Conservation (phyloP, 2,797 vertebrate species). For the Takifugu rubripes region DNA sequence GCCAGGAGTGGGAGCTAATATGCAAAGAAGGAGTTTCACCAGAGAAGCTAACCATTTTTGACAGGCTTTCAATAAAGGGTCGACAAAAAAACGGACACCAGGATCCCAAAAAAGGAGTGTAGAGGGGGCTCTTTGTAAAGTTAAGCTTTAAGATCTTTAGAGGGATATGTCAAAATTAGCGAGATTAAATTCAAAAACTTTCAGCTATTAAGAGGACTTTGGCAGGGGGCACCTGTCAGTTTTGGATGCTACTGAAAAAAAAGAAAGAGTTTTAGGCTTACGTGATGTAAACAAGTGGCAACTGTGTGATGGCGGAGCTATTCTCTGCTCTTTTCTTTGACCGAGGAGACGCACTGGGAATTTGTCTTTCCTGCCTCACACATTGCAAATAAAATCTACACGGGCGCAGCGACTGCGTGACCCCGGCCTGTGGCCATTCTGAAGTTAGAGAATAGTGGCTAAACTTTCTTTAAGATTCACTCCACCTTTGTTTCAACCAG, state of each 20-base stretch:
- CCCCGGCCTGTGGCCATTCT: conserved; percentile 24
- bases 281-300: conserved; percentile 57
- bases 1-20: conserved; percentile 90
- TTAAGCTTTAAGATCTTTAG: conserved; percentile 66
- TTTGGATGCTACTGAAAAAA: conserved; percentile 30
- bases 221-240: conserved; percentile 61
- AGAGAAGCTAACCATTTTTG: conserved; percentile 97
- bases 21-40: conserved; percentile 96
- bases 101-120: conserved; percentile 58
- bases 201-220: conserved; percentile 56
- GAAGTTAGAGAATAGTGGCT: background rate
- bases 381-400: conserved; percentile 26
- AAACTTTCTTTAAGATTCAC: conserved; percentile 5
- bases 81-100: conserved; percentile 78
- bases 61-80: conserved; percentile 85
- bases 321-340: conserved; percentile 48
- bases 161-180: conserved; percentile 71
- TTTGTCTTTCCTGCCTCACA: conserved; percentile 39
- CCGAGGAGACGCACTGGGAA: conserved; percentile 48
- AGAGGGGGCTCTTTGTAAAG: conserved; percentile 46
- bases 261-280: conserved; percentile 37
- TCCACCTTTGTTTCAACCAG: conserved; percentile 23
- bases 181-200: conserved; percentile 66
- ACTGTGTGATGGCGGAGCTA: conserved; percentile 51
- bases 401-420: conserved; percentile 24